Conservation (phyloP, 2,888 invertebrate genomes). For the Phymatocera aterrima region DNA sequence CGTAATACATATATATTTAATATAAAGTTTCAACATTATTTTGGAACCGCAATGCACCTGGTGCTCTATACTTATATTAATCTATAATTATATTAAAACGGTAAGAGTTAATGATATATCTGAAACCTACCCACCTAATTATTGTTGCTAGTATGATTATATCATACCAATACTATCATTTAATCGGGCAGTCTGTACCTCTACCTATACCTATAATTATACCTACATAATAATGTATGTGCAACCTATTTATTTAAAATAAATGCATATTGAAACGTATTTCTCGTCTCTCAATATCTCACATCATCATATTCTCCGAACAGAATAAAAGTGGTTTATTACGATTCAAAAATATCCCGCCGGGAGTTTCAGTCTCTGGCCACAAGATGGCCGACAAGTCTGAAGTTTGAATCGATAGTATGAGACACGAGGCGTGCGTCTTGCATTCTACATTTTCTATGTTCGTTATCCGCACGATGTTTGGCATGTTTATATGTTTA, state of each 20-base stretch:
- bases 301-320: background rate
- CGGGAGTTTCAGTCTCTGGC: background rate
- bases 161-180: no score
- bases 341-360: constrained; percentile 1
- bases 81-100: background rate
- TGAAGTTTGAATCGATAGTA: background rate
- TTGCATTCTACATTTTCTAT: background rate
- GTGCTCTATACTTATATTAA: constrained; percentile 22
- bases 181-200: background rate
- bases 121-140: no score
- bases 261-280: constrained; percentile 62
- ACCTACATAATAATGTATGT: constrained; percentile 53
- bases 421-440: background rate
- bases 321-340: background rate
- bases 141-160: no score
- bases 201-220: no score
- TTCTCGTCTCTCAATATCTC: background rate
- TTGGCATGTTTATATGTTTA: background rate
- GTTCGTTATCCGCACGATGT: constrained; percentile 9
- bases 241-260: constrained; percentile 67
- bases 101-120: background rate
- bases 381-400: background rate
- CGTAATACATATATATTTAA: background rate
- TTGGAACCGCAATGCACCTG: constrained; percentile 32
- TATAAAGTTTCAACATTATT: constrained; percentile 19